Conservation (phyloP, 2,888 invertebrate species). For the Drosophila prostipennis region DNA sequence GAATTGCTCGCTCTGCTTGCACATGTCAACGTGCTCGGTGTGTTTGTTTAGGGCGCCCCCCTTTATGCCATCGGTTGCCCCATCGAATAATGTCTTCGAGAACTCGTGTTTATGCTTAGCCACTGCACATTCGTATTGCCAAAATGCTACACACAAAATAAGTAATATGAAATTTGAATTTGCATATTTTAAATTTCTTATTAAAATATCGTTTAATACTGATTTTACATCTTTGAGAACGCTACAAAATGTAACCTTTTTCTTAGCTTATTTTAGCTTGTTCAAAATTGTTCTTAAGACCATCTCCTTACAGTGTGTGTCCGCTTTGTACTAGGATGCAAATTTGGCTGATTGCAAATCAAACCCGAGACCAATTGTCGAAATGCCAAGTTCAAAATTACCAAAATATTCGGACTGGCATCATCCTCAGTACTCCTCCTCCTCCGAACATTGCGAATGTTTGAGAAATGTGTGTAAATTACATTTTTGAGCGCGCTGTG, state of each 20-base stretch:
- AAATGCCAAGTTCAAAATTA: constrained; percentile 63
- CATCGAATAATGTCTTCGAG: constrained; percentile 19
- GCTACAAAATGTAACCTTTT: not conserved
- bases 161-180: not conserved
- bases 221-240: no score
- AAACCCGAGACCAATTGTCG: constrained; percentile 55
- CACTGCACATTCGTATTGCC: constrained; percentile 56
- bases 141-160: constrained; percentile 43
- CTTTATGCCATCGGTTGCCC: constrained; percentile 2
- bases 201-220: no score
- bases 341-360: constrained; percentile 46
- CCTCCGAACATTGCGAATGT: constrained; percentile 1
- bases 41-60: constrained; percentile 57
- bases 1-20: constrained; percentile 41
- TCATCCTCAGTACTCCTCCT: not conserved
- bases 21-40: constrained; percentile 62
- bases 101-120: constrained; percentile 57
- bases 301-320: not conserved
- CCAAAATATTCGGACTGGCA: constrained; percentile 28
- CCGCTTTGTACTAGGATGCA: constrained; percentile 16
- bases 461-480: constrained; percentile 35
- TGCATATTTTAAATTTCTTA: no score
- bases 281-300: constrained; percentile 35
- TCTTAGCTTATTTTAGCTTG: constrained; percentile 56
- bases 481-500: constrained; percentile 24